A percentile compares a stretch with the other conserved stretches of the same genome.
These are phyloP conservation scores for Hormaphis cornu DNA, from an alignment of 1,140 invertebrate genomes.

Conservation along the genomic window DNA sequence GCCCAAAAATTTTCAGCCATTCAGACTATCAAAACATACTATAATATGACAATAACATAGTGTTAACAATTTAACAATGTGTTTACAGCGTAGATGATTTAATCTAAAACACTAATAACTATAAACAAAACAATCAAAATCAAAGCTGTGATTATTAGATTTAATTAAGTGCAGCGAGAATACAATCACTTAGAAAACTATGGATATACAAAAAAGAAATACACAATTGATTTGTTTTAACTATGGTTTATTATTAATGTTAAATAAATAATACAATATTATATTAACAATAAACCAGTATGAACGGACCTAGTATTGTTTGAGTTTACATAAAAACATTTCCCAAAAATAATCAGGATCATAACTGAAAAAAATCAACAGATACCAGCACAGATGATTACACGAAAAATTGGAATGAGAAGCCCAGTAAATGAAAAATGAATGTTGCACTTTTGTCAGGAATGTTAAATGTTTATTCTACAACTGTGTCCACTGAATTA, in stretches of 20 bases:
- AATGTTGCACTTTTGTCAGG: conserved; percentile 14
- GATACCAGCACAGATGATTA: conserved; percentile 8
- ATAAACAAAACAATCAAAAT: neutral
- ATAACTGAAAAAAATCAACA: conserved; percentile 20
- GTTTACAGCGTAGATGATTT: neutral
- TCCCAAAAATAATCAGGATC: neutral
- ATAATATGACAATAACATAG: conserved; percentile 7
- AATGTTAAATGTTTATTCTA: conserved; percentile 29
- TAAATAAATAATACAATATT: conserved; percentile 1
- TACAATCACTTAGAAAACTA: neutral
- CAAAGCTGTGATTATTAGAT: neutral
- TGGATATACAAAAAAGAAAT: neutral
- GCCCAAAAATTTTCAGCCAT: no score
- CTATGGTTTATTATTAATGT: conserved; percentile 27
- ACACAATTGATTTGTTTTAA: neutral
- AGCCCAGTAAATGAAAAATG: conserved; percentile 5
- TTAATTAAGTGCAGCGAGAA: neutral
- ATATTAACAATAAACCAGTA: conserved; percentile 24
- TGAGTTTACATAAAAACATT: neutral
- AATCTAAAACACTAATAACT: neutral
- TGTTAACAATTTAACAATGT: neutral
- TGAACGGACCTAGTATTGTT: neutral
- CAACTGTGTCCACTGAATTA: conserved; percentile 25
- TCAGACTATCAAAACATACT: no score
- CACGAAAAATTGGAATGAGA: conserved; percentile 25